Percentiles rank a stretch among this genome's conserved stretches.
These are phyloP conservation scores for Dreissena polymorpha DNA, from an alignment of 1,140 invertebrate genomes.

Conservation along the genomic window DNA sequence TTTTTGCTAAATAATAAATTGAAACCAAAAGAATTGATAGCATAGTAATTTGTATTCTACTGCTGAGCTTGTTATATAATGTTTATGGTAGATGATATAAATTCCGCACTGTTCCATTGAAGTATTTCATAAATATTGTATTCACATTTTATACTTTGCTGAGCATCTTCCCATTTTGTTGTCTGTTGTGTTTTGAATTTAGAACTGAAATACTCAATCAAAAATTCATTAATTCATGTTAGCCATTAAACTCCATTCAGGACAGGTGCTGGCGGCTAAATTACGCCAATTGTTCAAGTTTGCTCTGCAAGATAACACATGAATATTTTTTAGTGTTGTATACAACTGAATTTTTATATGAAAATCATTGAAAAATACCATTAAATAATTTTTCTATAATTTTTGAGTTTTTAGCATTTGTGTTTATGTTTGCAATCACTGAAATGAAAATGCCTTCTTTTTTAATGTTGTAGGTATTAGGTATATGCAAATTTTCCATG, in stretches of 20 bases:
- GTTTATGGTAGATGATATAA: too few species aligned
- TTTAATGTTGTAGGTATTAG: neutral
- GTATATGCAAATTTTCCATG: neutral
- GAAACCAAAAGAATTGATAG: too few species aligned
- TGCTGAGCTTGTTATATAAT: too few species aligned
- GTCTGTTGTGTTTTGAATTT: slow-evolving; percentile 7
- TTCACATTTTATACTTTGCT: too few species aligned
- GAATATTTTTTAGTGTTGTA: slow-evolving; percentile 53
- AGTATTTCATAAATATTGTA: too few species aligned
- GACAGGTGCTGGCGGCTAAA: slow-evolving; percentile 50
- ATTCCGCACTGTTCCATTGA: too few species aligned
- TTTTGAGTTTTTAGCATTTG: neutral
- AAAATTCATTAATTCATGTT: slow-evolving; percentile 33
- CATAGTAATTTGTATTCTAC: too few species aligned
- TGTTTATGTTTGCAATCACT: neutral
- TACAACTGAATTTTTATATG: slow-evolving; percentile 54
- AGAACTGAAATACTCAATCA: slow-evolving; percentile 54
- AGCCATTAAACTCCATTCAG: slow-evolving; percentile 18
- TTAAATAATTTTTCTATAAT: slow-evolving; percentile 10
- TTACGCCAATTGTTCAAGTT: slow-evolving; percentile 48
- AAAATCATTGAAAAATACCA: slow-evolving; percentile 1
- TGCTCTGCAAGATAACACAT: slow-evolving; percentile 38
- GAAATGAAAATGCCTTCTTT: neutral
- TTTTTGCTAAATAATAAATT: too few species aligned
- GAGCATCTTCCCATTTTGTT: neutral